phyloP scores from a whole-genome alignment of 2,888 invertebrate species.

The Brenthis ino region DNA sequence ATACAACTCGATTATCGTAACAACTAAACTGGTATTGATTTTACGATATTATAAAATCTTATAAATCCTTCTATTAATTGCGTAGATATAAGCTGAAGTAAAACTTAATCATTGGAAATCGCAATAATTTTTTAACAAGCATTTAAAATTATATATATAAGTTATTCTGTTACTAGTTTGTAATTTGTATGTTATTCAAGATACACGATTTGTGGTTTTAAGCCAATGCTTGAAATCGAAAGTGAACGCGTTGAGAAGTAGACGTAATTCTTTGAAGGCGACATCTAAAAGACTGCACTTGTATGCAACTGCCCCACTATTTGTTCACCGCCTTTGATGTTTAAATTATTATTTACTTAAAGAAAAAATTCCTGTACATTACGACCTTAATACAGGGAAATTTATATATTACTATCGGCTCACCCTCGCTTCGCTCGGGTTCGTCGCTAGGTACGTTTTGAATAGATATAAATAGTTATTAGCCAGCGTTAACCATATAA shows the following conservation, averaged over 20 bases:
- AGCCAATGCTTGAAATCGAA: neutral
- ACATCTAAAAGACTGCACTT: constrained; percentile 41
- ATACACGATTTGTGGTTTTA: neutral
- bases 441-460: too few species aligned
- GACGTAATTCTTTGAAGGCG: constrained; percentile 34
- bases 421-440: too few species aligned
- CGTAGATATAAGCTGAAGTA: neutral
- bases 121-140: constrained; percentile 1
- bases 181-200: neutral
- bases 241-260: neutral
- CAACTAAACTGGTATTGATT: neutral
- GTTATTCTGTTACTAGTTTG: neutral
- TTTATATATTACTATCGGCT: too few species aligned
- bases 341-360: constrained; percentile 1
- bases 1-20: neutral
- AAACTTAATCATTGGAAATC: neutral
- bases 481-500: too few species aligned
- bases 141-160: neutral
- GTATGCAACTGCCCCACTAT: constrained; percentile 28
- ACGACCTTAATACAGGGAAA: too few species aligned
- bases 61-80: constrained; percentile 7
- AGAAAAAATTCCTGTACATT: neutral
- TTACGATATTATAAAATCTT: neutral
- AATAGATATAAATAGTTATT: too few species aligned
- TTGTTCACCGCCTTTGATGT: constrained; percentile 6